Percentiles rank a stretch among this genome's conserved stretches.
phyloP scores from a whole-genome alignment of 2,113 vertebrate species.

The Tinamus guttatus region DNA sequence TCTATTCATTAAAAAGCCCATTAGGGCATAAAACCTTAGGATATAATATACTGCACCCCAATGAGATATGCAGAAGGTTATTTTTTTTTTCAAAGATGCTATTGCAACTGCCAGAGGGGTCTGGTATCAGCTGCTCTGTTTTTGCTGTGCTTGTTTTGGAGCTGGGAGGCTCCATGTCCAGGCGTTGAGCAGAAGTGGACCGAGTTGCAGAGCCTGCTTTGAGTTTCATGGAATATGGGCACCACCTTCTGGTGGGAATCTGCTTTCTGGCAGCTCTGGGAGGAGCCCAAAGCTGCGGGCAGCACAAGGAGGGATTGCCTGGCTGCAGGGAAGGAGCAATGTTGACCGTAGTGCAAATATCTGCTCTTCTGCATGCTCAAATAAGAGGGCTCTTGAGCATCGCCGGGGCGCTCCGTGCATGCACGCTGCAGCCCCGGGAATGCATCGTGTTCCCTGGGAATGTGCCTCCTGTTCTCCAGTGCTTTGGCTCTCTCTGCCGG shows the following conservation, averaged over 20 bases:
- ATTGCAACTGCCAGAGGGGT: neutral
- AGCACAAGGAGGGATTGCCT: neutral
- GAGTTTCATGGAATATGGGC: neutral
- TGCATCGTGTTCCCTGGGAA: fast-evolving
- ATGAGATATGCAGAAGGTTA: neutral
- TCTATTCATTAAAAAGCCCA: neutral
- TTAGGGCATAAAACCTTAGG: neutral
- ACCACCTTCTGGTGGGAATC: conserved; percentile 30
- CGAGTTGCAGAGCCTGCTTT: fast-evolving
- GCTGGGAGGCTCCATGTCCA: fast-evolving
- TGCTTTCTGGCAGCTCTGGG: fast-evolving
- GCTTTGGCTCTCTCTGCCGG: conserved; percentile 56
- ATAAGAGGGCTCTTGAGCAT: neutral
- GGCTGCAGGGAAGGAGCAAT: neutral
- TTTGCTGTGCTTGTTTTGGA: neutral
- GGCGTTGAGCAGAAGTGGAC: fast-evolving
- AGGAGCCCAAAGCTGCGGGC: fast-evolving
- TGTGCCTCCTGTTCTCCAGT: fast-evolving
- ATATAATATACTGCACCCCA: neutral
- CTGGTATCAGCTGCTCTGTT: neutral
- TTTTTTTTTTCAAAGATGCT: neutral
- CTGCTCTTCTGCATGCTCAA: neutral
- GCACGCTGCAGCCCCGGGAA: neutral
- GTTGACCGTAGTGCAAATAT: fast-evolving
- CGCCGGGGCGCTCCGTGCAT: fast-evolving